Conservation (phyloP, 2,888 invertebrate genomes). For the Euphydryas editha region DNA sequence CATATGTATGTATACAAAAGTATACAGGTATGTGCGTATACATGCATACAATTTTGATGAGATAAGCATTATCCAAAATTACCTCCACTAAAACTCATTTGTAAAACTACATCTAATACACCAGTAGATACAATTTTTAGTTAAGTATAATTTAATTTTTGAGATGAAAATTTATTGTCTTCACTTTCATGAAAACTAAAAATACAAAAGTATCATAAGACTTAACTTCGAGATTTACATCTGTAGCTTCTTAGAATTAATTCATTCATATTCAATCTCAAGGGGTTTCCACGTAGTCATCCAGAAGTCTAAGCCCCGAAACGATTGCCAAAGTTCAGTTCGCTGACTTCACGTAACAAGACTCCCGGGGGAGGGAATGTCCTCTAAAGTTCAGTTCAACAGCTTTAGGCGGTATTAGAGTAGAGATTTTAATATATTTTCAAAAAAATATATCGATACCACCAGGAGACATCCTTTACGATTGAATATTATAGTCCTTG, state of each 20-base stretch:
- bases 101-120: too few species aligned
- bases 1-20: too few species aligned
- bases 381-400: slow-evolving; percentile 6
- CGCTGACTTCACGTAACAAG: slow-evolving; percentile 12
- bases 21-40: too few species aligned
- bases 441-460: background rate
- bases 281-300: slow-evolving; percentile 13
- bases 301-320: slow-evolving; percentile 10
- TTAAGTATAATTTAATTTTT: too few species aligned
- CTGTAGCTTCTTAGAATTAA: slow-evolving; percentile 7
- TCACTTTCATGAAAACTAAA: background rate
- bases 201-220: background rate
- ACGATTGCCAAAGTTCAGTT: slow-evolving; percentile 12
- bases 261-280: slow-evolving; percentile 2
- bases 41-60: too few species aligned
- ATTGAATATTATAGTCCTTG: background rate
- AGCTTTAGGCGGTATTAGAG: slow-evolving; percentile 7
- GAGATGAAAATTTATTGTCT: too few species aligned
- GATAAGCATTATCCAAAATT: too few species aligned
- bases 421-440: slow-evolving; percentile 9
- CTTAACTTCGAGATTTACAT: slow-evolving; percentile 4
- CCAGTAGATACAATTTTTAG: too few species aligned
- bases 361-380: slow-evolving; percentile 6
- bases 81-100: too few species aligned
- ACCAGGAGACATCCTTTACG: background rate